A percentile compares a stretch with the other conserved stretches of the same genome.
These are phyloP conservation scores for Plectrocnemia conspersa DNA, from an alignment of 1,140 invertebrate genomes.

Conservation along the genomic window DNA sequence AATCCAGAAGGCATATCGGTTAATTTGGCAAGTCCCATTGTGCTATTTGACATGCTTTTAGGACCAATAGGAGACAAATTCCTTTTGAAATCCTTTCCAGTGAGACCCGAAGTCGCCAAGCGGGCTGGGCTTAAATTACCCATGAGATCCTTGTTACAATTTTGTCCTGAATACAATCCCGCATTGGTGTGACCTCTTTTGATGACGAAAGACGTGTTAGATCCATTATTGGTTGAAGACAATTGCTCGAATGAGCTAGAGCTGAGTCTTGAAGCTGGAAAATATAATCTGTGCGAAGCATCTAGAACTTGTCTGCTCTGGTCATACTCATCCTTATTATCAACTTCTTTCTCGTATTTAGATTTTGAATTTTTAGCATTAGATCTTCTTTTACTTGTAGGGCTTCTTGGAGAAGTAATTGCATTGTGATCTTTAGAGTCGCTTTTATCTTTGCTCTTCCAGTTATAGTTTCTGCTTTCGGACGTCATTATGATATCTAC, in stretches of 20 bases:
- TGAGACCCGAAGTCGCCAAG: slow-evolving; percentile 44
- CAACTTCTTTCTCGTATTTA: slow-evolving; percentile 38
- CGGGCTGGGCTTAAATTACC: slow-evolving; percentile 43
- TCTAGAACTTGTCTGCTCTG: slow-evolving; percentile 38
- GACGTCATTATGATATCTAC: slow-evolving; percentile 63
- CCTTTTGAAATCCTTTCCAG: slow-evolving; percentile 46
- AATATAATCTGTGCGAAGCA: slow-evolving; percentile 42
- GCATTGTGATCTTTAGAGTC: slow-evolving; percentile 44
- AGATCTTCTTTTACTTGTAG: slow-evolving; percentile 40
- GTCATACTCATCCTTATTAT: slow-evolving; percentile 37
- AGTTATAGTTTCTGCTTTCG: slow-evolving; percentile 50
- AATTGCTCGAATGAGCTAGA: slow-evolving; percentile 42
- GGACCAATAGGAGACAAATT: slow-evolving; percentile 44
- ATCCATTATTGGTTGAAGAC: slow-evolving; percentile 37
- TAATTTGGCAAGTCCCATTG: slow-evolving; percentile 53
- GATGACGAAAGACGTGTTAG: slow-evolving; percentile 52
- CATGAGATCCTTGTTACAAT: slow-evolving; percentile 40
- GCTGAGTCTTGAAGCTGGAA: slow-evolving; percentile 42
- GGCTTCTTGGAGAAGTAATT: slow-evolving; percentile 40
- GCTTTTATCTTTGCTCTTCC: slow-evolving; percentile 45
- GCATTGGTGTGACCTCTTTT: slow-evolving; percentile 57
- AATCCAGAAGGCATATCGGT: slow-evolving; percentile 68
- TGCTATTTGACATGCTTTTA: slow-evolving; percentile 39
- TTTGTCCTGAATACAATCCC: slow-evolving; percentile 57
- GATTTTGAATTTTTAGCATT: slow-evolving; percentile 31